Conservation (phyloP, 2,113 vertebrate genomes). For the Mesembrinibis cayennensis region DNA sequence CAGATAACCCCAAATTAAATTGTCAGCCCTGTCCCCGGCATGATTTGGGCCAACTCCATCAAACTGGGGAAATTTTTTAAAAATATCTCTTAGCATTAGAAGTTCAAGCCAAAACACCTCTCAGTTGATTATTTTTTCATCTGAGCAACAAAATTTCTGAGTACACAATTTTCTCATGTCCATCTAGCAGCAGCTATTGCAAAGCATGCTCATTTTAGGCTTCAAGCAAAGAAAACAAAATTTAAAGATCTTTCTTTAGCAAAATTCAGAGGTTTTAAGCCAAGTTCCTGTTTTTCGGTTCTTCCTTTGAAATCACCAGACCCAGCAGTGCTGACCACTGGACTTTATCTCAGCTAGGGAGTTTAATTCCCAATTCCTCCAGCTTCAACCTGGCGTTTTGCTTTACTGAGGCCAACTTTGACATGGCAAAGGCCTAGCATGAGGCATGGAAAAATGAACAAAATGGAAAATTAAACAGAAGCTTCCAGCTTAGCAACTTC, state of each 20-base stretch:
- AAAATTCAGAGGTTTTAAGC: not conserved
- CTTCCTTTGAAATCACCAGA: not conserved
- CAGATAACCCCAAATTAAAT: not conserved
- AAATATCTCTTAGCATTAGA: not conserved
- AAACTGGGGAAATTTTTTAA: not conserved
- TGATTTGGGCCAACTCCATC: not conserved
- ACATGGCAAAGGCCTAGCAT: not conserved
- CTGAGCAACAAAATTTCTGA: not conserved
- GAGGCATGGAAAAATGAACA: not conserved
- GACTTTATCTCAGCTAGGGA: not conserved
- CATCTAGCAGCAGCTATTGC: not conserved
- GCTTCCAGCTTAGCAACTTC: not conserved
- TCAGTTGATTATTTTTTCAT: not conserved
- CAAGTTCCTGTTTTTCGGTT: not conserved
- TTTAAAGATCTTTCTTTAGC: not conserved
- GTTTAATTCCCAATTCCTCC: not conserved
- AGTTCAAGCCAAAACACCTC: not conserved
- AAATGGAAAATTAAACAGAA: slow-evolving; percentile 32
- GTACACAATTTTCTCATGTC: not conserved
- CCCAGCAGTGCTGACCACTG: not conserved
- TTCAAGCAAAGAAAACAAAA: not conserved
- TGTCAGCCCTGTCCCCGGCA: not conserved
- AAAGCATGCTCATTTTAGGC: not conserved
- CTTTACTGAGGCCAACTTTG: not conserved
- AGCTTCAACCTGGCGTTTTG: not conserved